Conservation (phyloP, 2,888 invertebrate genomes). For the Callimorpha dominula region DNA sequence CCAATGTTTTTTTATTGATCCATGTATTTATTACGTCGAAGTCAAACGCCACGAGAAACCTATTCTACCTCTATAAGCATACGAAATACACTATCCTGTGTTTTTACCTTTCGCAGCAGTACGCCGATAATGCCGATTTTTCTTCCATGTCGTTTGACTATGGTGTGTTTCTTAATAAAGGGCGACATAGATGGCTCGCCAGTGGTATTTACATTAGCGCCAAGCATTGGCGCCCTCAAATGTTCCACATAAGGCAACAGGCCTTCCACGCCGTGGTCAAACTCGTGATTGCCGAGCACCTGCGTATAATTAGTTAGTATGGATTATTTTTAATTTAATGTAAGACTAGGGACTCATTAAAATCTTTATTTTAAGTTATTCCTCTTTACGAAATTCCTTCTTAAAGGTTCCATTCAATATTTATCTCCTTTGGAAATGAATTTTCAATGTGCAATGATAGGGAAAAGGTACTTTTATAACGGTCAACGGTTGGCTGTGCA, state of each 20-base stretch:
- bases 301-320: slow-evolving; percentile 58
- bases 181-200: slow-evolving; percentile 89
- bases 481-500: too few relatives aligned
- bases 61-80: background rate
- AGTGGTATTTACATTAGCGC: slow-evolving; percentile 91
- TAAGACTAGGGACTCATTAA: too few relatives aligned
- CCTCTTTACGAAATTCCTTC: too few relatives aligned
- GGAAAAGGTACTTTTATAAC: too few relatives aligned
- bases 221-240: slow-evolving; percentile 89
- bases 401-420: too few relatives aligned
- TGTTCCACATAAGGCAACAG: slow-evolving; percentile 90
- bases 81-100: background rate
- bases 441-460: too few relatives aligned
- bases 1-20: too few relatives aligned
- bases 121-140: slow-evolving; percentile 94
- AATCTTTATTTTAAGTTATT: too few relatives aligned
- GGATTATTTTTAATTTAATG: background rate
- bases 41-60: background rate
- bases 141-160: slow-evolving; percentile 87
- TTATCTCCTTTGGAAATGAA: too few relatives aligned
- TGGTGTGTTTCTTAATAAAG: slow-evolving; percentile 88
- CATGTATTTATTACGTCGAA: background rate
- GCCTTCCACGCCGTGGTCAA: slow-evolving; percentile 91
- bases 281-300: slow-evolving; percentile 96
- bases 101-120: slow-evolving; percentile 80